Conservation (phyloP, 1,140 invertebrate genomes). For the Euura lappo region DNA sequence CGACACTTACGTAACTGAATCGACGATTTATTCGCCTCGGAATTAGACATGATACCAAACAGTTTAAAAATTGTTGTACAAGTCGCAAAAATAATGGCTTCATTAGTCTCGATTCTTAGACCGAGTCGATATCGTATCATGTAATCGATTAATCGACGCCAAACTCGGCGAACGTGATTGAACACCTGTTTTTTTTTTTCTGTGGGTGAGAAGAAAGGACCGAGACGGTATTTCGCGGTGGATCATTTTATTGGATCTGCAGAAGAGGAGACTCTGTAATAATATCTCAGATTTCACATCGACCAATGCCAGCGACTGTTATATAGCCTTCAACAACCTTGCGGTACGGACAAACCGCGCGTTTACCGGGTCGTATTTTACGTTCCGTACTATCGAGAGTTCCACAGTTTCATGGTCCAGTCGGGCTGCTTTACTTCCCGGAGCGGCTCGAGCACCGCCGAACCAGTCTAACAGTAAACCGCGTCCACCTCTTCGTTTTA, state of each 20-base stretch:
- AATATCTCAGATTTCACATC: not conserved
- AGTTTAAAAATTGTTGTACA: too few species aligned
- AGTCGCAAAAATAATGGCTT: too few species aligned
- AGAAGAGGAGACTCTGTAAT: not conserved
- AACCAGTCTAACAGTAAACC: not conserved
- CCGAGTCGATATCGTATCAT: too few species aligned
- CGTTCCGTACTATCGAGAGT: not conserved
- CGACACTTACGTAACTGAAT: too few species aligned
- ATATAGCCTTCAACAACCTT: slow-evolving; percentile 7
- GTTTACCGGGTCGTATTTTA: not conserved
- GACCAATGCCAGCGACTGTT: not conserved
- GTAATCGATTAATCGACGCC: too few species aligned
- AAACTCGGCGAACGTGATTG: not conserved
- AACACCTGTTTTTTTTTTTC: not conserved
- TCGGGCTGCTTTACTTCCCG: too few species aligned
- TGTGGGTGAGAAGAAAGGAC: not conserved
- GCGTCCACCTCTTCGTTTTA: slow-evolving; percentile 3
- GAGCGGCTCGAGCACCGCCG: not conserved
- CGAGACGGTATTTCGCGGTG: not conserved
- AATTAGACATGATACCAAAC: too few species aligned
- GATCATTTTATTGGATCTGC: not conserved
- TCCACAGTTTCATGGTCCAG: too few species aligned
- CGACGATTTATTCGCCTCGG: too few species aligned
- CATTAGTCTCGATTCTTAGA: too few species aligned
- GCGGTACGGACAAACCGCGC: not conserved